A percentile compares a stretch with the other conserved stretches of the same genome.
These are phyloP conservation scores for Siniperca chuatsi DNA, from an alignment of 2,113 vertebrate species.

Conservation along the genomic window DNA sequence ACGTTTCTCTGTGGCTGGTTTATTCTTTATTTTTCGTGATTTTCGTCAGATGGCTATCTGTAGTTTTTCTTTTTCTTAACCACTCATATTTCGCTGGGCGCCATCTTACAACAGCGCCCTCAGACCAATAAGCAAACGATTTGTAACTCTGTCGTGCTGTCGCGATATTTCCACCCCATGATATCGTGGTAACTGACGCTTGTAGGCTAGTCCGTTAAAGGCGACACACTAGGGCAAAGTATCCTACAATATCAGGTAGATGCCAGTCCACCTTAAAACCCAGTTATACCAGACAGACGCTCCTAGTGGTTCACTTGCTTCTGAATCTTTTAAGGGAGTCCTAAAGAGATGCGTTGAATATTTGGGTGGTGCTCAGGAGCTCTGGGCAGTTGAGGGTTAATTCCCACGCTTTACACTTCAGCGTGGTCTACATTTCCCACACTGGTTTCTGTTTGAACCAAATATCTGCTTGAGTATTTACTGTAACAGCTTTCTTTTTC, in stretches of 20 bases:
- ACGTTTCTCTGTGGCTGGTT: not conserved
- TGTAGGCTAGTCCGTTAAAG: slow-evolving; percentile 84
- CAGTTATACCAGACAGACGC: slow-evolving; percentile 42
- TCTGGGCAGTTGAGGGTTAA: slow-evolving; percentile 70
- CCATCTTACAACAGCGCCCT: slow-evolving; percentile 91
- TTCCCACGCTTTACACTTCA: slow-evolving; percentile 60
- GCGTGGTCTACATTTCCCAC: slow-evolving; percentile 6
- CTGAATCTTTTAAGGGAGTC: slow-evolving; percentile 78
- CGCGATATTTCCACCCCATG: slow-evolving; percentile 75
- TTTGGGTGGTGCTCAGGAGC: not conserved
- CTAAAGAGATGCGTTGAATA: slow-evolving; percentile 33
- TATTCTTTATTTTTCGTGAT: slow-evolving; percentile 22
- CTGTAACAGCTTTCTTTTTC: not conserved
- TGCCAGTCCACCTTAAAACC: slow-evolving; percentile 77
- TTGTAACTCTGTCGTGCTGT: slow-evolving; percentile 43
- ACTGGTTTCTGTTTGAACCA: slow-evolving; percentile 14
- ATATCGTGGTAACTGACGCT: slow-evolving; percentile 76
- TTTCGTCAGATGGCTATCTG: slow-evolving; percentile 28
- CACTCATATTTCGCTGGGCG: slow-evolving; percentile 92
- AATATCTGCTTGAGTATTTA: not conserved
- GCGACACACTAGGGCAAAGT: slow-evolving; percentile 54
- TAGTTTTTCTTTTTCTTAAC: slow-evolving; percentile 81
- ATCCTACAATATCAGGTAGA: slow-evolving; percentile 13
- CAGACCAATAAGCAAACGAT: slow-evolving; percentile 85
- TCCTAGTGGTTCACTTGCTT: slow-evolving; percentile 69